A percentile compares a stretch with the other conserved stretches of the same genome.
phyloP scores from a whole-genome alignment of 2,888 invertebrate species.

The Drosophila infuscata region DNA sequence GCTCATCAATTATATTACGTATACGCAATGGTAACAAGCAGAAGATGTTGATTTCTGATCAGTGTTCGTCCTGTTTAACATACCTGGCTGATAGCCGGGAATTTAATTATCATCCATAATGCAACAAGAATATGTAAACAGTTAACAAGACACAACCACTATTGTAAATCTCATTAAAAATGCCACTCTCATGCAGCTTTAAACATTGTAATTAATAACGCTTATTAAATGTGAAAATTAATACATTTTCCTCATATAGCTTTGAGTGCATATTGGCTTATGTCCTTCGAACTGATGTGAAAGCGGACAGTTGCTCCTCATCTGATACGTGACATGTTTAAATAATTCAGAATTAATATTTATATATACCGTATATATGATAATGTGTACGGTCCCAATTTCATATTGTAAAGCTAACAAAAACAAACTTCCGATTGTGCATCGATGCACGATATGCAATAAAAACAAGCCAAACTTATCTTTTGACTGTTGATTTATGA shows the following conservation, averaged over 20 bases:
- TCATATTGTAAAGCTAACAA: neutral
- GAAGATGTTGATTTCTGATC: slow-evolving; percentile 55
- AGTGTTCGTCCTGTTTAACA: slow-evolving; percentile 3
- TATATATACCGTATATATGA: neutral
- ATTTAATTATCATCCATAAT: slow-evolving; percentile 27
- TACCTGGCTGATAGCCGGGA: slow-evolving; percentile 3
- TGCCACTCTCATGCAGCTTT: slow-evolving; percentile 20
- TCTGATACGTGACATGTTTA: slow-evolving; percentile 27
- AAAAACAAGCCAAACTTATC: slow-evolving; percentile 3
- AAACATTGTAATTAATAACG: slow-evolving; percentile 52
- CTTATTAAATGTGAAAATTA: slow-evolving; percentile 50
- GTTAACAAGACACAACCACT: slow-evolving; percentile 1
- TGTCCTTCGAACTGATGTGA: slow-evolving; percentile 22
- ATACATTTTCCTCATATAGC: slow-evolving; percentile 1
- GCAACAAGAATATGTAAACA: slow-evolving; percentile 9
- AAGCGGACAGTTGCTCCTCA: neutral
- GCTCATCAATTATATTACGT: slow-evolving; percentile 57
- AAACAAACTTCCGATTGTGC: neutral
- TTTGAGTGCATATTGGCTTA: slow-evolving; percentile 7
- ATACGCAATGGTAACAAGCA: slow-evolving; percentile 36
- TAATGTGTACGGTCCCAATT: neutral
- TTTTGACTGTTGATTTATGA: neutral
- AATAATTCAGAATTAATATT: slow-evolving; percentile 16
- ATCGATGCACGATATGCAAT: slow-evolving; percentile 5
- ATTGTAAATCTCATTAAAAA: slow-evolving; percentile 27